A percentile compares a stretch with the other conserved stretches of the same genome.
Conservation (phyloP, 2,113 vertebrate species). For the Gymnobelideus leadbeateri region DNA sequence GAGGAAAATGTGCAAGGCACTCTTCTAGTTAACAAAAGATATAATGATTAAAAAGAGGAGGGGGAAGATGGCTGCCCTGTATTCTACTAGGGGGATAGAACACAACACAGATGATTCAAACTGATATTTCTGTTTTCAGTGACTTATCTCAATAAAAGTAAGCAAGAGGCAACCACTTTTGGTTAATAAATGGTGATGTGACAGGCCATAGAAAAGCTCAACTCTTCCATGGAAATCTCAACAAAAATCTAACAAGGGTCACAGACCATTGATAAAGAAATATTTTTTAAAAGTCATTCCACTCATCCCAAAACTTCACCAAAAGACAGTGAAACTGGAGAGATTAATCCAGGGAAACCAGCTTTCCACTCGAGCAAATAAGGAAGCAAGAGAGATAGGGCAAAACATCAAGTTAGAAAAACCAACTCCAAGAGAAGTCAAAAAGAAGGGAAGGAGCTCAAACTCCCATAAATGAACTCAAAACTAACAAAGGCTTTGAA, state of each 20-base stretch:
- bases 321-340: background rate
- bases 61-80: too few relatives aligned
- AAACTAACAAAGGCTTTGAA: background rate
- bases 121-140: background rate
- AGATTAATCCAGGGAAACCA: background rate
- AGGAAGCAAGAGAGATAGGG: background rate
- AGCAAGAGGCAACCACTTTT: background rate
- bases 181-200: background rate
- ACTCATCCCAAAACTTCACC: background rate
- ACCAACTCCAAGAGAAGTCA: background rate
- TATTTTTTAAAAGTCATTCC: too few relatives aligned
- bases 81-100: too few relatives aligned
- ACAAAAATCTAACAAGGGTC: background rate
- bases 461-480: background rate
- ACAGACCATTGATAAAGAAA: background rate
- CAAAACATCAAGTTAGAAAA: background rate
- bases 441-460: background rate
- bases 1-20: too few relatives aligned
- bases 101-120: background rate
- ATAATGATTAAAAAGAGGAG: too few relatives aligned
- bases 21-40: too few relatives aligned
- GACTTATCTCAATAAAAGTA: background rate
- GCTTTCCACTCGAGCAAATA: background rate
- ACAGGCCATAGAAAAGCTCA: background rate
- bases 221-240: background rate